These are phyloP conservation scores for Scaptomyza polygonia DNA, from an alignment of 2,888 invertebrate species.

Conservation along the genomic window DNA sequence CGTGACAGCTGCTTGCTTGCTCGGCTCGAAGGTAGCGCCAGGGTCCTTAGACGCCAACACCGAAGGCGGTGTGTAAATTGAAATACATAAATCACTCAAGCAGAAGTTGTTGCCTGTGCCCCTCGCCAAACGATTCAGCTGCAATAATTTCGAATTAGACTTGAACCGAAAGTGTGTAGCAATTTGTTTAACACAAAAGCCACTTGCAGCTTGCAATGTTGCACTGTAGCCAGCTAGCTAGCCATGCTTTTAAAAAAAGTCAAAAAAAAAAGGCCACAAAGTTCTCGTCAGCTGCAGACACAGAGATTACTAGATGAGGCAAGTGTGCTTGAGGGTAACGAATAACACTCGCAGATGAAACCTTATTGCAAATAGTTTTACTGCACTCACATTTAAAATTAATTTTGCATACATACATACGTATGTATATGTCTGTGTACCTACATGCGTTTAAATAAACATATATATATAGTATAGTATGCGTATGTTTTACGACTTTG, in stretches of 20 bases:
- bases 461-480: neutral
- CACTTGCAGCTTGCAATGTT: constrained; percentile 39
- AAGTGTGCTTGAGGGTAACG: constrained; percentile 2
- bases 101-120: constrained; percentile 62
- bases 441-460: constrained; percentile 5
- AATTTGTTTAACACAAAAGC: constrained; percentile 78
- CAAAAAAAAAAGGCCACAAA: constrained; percentile 50
- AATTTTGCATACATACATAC: constrained; percentile 65
- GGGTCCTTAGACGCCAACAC: constrained; percentile 14
- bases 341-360: constrained; percentile 36
- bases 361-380: constrained; percentile 66
- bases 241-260: no score
- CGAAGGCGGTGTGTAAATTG: constrained; percentile 72
- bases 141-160: constrained; percentile 75
- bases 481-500: constrained; percentile 67
- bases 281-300: constrained; percentile 45
- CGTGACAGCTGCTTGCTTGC: constrained; percentile 41
- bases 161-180: constrained; percentile 75
- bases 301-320: constrained; percentile 3
- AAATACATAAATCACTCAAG: constrained; percentile 82
- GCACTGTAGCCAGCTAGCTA: neutral
- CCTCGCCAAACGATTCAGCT: constrained; percentile 22
- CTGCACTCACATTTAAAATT: constrained; percentile 69
- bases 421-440: constrained; percentile 6
- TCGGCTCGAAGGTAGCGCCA: constrained; percentile 21